Conservation (phyloP, 2,113 vertebrate genomes). For the Lonchura striata region DNA sequence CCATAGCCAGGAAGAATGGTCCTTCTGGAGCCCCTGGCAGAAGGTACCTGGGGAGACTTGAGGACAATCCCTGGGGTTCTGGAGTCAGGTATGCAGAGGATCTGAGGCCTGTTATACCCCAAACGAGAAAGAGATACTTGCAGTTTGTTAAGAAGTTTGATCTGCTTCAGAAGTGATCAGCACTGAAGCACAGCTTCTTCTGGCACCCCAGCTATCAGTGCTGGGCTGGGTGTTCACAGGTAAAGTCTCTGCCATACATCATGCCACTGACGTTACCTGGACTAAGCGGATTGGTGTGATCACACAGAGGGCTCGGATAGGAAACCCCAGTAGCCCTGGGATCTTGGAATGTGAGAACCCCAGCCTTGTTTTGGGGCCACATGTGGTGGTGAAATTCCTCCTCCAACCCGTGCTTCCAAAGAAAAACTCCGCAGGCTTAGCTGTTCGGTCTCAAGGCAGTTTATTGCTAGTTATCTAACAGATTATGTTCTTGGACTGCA, state of each 20-base stretch:
- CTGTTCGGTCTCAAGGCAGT: too few species aligned
- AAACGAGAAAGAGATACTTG: neutral
- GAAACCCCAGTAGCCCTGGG: neutral
- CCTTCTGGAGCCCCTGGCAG: neutral
- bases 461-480: too few species aligned
- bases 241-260: neutral
- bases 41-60: neutral
- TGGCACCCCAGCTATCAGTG: neutral
- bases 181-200: neutral
- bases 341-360: too few species aligned
- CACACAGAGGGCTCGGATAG: accelerated
- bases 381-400: too few species aligned
- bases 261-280: neutral
- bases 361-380: too few species aligned
- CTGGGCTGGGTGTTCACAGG: neutral
- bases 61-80: neutral
- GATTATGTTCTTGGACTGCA: too few species aligned
- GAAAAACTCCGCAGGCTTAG: too few species aligned
- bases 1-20: neutral
- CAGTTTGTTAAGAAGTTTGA: neutral
- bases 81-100: neutral
- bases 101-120: neutral
- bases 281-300: neutral
- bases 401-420: too few species aligned
- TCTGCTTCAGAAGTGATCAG: neutral